These are phyloP conservation scores for Drosophila cracens DNA, from an alignment of 2,888 invertebrate genomes.

Conservation along the genomic window DNA sequence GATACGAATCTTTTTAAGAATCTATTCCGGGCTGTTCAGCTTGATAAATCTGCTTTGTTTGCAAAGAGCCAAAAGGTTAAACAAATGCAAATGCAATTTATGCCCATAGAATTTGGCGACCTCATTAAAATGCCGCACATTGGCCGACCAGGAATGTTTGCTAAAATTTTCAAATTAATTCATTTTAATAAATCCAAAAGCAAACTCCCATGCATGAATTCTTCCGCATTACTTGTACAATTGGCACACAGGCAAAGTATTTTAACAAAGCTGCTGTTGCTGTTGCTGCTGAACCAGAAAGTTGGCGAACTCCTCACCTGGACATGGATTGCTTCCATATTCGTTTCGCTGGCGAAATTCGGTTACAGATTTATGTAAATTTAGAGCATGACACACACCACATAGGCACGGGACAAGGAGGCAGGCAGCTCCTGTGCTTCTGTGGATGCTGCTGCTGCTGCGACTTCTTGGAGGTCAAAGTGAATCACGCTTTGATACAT, in stretches of 20 bases:
- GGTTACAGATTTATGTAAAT: slow-evolving; percentile 81
- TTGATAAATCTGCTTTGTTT: slow-evolving; percentile 15
- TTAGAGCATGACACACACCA: slow-evolving; percentile 73
- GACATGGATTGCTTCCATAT: slow-evolving; percentile 64
- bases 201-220: slow-evolving; percentile 57
- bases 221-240: slow-evolving; percentile 67
- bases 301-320: slow-evolving; percentile 60
- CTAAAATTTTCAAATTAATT: slow-evolving; percentile 76
- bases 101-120: slow-evolving; percentile 57
- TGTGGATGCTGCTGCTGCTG: slow-evolving; percentile 11
- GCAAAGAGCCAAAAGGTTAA: slow-evolving; percentile 68
- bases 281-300: slow-evolving; percentile 60
- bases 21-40: neutral
- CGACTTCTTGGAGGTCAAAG: slow-evolving; percentile 71
- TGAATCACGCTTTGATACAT: slow-evolving; percentile 77
- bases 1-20: neutral
- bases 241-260: slow-evolving; percentile 51
- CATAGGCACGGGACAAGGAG: slow-evolving; percentile 27
- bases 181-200: slow-evolving; percentile 78
- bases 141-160: slow-evolving; percentile 43
- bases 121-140: slow-evolving; percentile 75
- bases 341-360: slow-evolving; percentile 64
- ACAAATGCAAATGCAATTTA: slow-evolving; percentile 71
- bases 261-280: slow-evolving; percentile 68
- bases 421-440: slow-evolving; percentile 11